Base-by-base conservation (phyloP, 2,113 vertebrate species). In the Petaurus breviceps region DNA sequence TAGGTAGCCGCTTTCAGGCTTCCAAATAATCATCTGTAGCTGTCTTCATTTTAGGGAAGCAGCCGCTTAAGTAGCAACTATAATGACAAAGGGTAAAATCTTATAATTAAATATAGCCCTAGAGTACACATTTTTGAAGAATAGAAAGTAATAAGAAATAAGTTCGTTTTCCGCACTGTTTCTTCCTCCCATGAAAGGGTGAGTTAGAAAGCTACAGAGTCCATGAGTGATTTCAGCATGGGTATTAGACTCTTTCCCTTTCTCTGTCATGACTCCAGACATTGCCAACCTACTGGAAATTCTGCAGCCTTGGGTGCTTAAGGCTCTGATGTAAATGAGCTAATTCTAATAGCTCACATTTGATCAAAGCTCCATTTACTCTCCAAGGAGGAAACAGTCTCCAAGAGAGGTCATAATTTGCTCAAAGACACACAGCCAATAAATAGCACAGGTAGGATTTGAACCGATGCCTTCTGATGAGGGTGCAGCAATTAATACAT, bases 1-100 rank as follows among this genome's bases (percentile, higher is more conserved):
- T 93, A 90, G 24, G 57, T 93, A 51, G 31, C 92, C 0, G 1
- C 55, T 22, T 28, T 2, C 57, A 93, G 47, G 61, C 97, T 61
- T 96, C 89, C 92, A 61, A 94, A 61, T 24, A 53, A 93, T 57
- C 0, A 0, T 51, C 57, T 47, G 53, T 46, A 46, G 37, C 51
- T 61, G 6, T 89, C 96, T 51, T 37, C 57, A 23, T n/a, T n/a
- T 52, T 0, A 2, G 25, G 51, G 37, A 37, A 91, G 93, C 12
- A 90, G 46, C 68, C 96, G 3, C 16, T 43, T 84, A 84, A 43
- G 95, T 51, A 94, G 22, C 10, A 50, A 49, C 49, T 50, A 47
- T 31, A 37, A 51, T 90, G 47, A 90, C 47, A 90, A 90, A 90
- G 25, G 24, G n/a, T 28, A 47, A 90, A 90, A 50, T 50, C 89